Evolutionary conservation across 2,113 vertebrate species (phyloP).

Genomic region (Dromaius novaehollandiae): DNA sequence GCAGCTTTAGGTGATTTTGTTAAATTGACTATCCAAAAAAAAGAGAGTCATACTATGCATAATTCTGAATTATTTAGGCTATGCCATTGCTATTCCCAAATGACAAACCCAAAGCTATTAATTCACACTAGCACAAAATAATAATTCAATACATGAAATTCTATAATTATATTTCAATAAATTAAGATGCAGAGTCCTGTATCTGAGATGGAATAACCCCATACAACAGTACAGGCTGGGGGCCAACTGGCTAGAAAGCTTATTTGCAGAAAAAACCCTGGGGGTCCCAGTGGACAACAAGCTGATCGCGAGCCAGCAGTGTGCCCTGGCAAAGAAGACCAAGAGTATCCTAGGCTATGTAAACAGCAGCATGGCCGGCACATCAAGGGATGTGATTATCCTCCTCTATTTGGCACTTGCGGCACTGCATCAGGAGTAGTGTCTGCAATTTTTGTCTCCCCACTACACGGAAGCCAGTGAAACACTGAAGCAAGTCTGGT

Average conservation of each 20-base stretch:
- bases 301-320: conserved; percentile 15
- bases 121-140: conserved; percentile 26
- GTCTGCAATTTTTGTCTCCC: background rate
- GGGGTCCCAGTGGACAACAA: conserved; percentile 39
- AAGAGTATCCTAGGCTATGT: conserved; percentile 39
- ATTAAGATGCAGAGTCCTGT: background rate
- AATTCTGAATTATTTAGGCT: conserved; percentile 15
- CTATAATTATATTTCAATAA: background rate
- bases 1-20: background rate
- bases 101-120: background rate
- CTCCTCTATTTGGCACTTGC: conserved; percentile 15
- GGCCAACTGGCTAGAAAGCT: conserved; percentile 44
- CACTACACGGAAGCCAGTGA: background rate
- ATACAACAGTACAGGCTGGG: background rate
- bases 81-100: background rate
- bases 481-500: background rate
- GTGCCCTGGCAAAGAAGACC: conserved; percentile 24
- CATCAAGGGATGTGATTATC: background rate
- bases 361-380: background rate
- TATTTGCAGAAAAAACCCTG: conserved; percentile 11
- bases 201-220: conserved; percentile 26
- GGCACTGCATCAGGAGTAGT: background rate
- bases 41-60: background rate
- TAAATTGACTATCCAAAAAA: background rate
- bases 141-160: background rate